Evolutionary conservation across 2,797 vertebrate species (phyloP).

Genomic region (Pseudochirops corinnae): DNA sequence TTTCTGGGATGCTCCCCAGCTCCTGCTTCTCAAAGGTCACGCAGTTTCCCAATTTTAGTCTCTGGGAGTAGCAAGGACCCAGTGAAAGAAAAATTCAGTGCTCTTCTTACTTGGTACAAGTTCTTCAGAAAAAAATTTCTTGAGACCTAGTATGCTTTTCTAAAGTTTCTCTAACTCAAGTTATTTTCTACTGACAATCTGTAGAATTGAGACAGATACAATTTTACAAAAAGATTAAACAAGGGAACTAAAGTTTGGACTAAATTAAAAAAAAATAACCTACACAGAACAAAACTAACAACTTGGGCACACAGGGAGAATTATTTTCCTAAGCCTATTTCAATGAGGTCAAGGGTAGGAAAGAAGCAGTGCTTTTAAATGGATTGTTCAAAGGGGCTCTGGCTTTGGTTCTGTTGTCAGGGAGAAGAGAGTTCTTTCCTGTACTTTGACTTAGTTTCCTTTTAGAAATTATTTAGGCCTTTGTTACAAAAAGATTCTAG

Average conservation of each 20-base stretch:
- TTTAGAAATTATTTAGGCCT: background rate
- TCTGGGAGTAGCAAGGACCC: background rate
- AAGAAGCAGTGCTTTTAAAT: background rate
- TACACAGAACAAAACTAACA: background rate
- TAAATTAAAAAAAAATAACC: background rate
- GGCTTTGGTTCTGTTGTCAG: background rate
- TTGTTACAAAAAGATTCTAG: background rate
- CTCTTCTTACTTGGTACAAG: background rate
- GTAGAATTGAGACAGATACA: background rate
- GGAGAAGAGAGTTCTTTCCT: background rate
- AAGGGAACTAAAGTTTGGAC: background rate
- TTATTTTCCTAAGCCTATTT: background rate
- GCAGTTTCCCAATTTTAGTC: background rate
- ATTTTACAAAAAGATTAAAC: background rate
- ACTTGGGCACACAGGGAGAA: background rate
- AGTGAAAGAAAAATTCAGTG: background rate
- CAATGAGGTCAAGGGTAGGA: background rate
- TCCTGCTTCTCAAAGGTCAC: background rate
- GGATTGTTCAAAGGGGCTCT: background rate
- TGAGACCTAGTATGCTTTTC: background rate
- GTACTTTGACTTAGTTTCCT: background rate
- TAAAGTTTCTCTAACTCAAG: background rate
- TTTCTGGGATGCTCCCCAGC: background rate
- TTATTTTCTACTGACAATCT: background rate
- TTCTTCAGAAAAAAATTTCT: background rate